A percentile compares a stretch with the other conserved stretches of the same genome.
Evolutionary conservation across 2,113 vertebrate species (phyloP).

Genomic region (Falco punctatus): DNA sequence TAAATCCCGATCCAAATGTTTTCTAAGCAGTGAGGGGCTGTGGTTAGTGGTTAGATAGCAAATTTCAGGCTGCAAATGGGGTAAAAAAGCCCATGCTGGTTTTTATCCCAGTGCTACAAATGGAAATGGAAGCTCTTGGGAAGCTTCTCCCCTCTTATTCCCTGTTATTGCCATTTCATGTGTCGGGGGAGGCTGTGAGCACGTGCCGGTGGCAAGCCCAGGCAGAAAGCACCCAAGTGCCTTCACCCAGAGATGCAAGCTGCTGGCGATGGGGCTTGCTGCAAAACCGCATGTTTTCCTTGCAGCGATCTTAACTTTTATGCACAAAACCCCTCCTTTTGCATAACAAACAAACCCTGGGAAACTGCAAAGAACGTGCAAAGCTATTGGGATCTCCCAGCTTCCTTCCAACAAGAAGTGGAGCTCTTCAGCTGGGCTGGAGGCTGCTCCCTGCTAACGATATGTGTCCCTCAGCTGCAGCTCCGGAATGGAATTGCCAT

Average conservation of each 20-base stretch:
- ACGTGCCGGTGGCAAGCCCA: fast-evolving
- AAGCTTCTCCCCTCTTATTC: not conserved
- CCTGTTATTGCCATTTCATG: not conserved
- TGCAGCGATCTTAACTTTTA: not conserved
- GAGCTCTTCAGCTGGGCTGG: not conserved
- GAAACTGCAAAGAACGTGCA: fast-evolving
- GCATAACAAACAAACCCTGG: not conserved
- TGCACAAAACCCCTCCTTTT: not conserved
- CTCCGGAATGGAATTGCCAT: not conserved
- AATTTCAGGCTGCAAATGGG: not conserved
- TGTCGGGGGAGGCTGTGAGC: not conserved
- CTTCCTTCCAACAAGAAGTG: not conserved
- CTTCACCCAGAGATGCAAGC: not conserved
- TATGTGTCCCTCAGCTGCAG: fast-evolving
- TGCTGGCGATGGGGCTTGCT: not conserved
- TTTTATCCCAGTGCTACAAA: not conserved
- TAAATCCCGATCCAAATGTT: not conserved
- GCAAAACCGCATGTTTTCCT: not conserved
- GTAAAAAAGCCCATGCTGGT: not conserved
- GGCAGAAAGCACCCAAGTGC: not conserved
- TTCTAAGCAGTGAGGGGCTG: fast-evolving
- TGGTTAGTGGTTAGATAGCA: not conserved
- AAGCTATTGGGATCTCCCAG: not conserved
- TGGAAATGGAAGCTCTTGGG: not conserved
- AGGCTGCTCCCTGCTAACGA: not conserved